phyloP scores from a whole-genome alignment of 2,797 vertebrate species.

The Anomalospiza imberbis region DNA sequence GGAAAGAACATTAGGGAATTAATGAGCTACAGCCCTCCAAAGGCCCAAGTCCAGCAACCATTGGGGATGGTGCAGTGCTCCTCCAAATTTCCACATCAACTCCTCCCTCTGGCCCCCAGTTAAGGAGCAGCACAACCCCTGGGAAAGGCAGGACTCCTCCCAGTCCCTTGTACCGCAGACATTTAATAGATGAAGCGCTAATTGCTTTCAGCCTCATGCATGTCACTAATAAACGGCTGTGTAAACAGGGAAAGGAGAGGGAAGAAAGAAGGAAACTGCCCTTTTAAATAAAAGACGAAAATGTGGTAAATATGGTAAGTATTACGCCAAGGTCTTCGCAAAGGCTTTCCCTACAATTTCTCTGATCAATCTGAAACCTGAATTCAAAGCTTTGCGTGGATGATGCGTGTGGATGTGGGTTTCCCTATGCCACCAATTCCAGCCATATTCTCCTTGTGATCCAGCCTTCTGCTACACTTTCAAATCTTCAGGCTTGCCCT shows the following conservation, averaged over 20 bases:
- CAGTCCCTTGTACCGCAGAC: neutral
- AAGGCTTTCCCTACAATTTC: constrained; percentile 62
- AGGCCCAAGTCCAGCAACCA: neutral
- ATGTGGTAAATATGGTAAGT: constrained; percentile 80
- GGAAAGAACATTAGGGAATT: neutral
- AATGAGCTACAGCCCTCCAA: neutral
- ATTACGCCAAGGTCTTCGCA: constrained; percentile 42
- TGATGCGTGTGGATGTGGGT: constrained; percentile 26
- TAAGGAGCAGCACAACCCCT: neutral
- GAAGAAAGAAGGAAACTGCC: constrained; percentile 78
- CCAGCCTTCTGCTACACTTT: constrained; percentile 67
- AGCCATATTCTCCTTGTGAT: constrained; percentile 50
- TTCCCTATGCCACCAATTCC: constrained; percentile 51
- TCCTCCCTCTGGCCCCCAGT: neutral
- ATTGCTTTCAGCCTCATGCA: constrained; percentile 56
- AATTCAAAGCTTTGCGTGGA: constrained; percentile 60
- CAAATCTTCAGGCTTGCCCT: constrained; percentile 65
- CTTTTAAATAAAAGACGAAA: constrained; percentile 81
- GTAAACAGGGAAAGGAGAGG: constrained; percentile 81
- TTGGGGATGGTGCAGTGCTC: neutral
- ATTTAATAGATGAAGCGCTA: constrained; percentile 26
- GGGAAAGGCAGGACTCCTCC: neutral
- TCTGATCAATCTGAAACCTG: constrained; percentile 67
- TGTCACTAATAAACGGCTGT: constrained; percentile 78
- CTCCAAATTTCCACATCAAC: neutral